Evolutionary conservation across 2,888 invertebrate species (phyloP), one percentile per base, ranked within the genome.

Genomic region (Pseudococcus longispinus): DNA sequence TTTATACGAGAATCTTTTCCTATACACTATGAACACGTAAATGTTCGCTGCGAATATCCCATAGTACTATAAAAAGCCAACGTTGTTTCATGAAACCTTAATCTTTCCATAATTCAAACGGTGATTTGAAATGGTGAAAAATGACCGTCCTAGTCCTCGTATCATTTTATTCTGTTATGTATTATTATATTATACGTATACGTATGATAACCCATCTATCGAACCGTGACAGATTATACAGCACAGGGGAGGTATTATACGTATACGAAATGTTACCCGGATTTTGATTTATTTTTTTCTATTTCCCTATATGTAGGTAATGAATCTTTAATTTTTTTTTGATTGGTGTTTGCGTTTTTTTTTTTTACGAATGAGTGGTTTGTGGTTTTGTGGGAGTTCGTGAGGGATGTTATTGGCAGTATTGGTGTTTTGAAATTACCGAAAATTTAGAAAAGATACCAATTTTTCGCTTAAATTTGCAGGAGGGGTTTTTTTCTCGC

Each of bases 71-170:
- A 42, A 80, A 80, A 80, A 37, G 77, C 77, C 23, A 77, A 77
- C 77, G 77, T 77, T 77, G 77, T 77, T 77, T 77, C 26, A 80
- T 80, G 77, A 42, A 80, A 80, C 77, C 77, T 80, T 80, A 80
- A 80, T 80, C 77, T 80, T 80, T 80, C 37, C 29, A 80, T 80
- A 80, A 80, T 80, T 80, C 42, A 80, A 80, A 80, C 77, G 77
- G 77, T 80, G 77, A 80, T 80, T 80, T 42, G 77, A 42, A 80
- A 80, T 80, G 20, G 77, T 80, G 77, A 80, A 80, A 80, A 80
- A 80, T 80, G 77, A 80, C 77, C 77, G 77, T 80, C 60, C 3
- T 80, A 80, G 77, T 80, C 42, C 37, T 20, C 42, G 77, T 80
- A 37, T 80, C 42, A 42, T 42, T 42, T 29, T 20, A 20, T 80